phyloP scores from a whole-genome alignment of 2,113 vertebrate genomes.

The Gymnobelideus leadbeateri region DNA sequence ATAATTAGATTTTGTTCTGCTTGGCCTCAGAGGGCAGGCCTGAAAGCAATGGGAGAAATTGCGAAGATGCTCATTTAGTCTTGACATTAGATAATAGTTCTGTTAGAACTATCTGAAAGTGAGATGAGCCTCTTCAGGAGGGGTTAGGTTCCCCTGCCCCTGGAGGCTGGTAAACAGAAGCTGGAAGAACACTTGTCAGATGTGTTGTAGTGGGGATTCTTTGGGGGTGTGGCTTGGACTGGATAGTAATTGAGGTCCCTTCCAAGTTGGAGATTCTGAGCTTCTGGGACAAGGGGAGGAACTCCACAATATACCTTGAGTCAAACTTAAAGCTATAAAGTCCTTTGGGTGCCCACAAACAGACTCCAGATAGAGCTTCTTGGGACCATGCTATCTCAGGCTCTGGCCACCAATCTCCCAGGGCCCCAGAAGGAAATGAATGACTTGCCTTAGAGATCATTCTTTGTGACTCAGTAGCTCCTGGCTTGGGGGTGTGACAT shows the following conservation, averaged over 20 bases:
- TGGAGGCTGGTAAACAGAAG: not conserved
- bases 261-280: not conserved
- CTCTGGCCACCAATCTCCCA: not conserved
- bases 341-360: not conserved
- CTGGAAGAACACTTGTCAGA: not conserved
- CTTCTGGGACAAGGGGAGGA: not conserved
- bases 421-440: slow-evolving; percentile 27
- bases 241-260: not conserved
- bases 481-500: slow-evolving; percentile 18
- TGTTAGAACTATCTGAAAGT: not conserved
- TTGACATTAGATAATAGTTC: not conserved
- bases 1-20: not conserved
- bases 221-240: not conserved
- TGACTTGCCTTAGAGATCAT: not conserved
- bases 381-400: not conserved
- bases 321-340: not conserved
- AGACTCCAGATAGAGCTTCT: not conserved
- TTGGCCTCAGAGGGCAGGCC: not conserved
- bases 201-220: not conserved
- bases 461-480: slow-evolving; percentile 29
- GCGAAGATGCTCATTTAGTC: too few species aligned
- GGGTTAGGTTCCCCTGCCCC: not conserved
- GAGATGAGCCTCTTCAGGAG: not conserved
- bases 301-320: not conserved
- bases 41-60: not conserved